Conservation (phyloP, 2,797 vertebrate genomes). For the Gymnoscopelus microlampas region DNA sequence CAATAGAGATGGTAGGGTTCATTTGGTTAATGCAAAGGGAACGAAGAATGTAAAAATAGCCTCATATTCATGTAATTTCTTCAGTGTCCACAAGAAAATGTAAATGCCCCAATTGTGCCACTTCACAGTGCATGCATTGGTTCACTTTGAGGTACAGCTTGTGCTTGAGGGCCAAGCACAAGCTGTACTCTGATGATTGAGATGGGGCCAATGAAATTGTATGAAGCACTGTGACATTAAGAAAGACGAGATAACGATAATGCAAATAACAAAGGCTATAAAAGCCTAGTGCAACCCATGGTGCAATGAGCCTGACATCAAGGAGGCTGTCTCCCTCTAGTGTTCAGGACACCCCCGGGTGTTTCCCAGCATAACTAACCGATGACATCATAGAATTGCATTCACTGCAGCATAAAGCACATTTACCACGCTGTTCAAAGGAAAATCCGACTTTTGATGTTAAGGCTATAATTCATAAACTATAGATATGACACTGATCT, state of each 20-base stretch:
- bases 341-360: slow-evolving; percentile 25
- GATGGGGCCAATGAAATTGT: not conserved
- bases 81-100: slow-evolving; percentile 14
- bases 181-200: not conserved
- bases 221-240: no score
- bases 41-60: slow-evolving; percentile 28
- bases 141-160: not conserved
- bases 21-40: not conserved
- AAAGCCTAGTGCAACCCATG: slow-evolving; percentile 14
- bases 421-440: not conserved
- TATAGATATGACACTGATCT: not conserved
- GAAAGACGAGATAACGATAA: not conserved
- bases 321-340: slow-evolving; percentile 66
- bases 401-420: not conserved
- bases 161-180: not conserved
- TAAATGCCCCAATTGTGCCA: not conserved
- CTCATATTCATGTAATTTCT: not conserved
- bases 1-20: no score
- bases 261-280: slow-evolving; percentile 7
- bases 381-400: slow-evolving; percentile 42
- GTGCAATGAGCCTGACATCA: slow-evolving; percentile 5
- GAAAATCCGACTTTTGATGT: not conserved
- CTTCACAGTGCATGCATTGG: slow-evolving; percentile 1
- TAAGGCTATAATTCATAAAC: not conserved
- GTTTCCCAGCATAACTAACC: slow-evolving; percentile 19